Evolutionary conservation across 1,140 invertebrate species (phyloP).

Genomic region (Caenorhabditis briggsae): DNA sequence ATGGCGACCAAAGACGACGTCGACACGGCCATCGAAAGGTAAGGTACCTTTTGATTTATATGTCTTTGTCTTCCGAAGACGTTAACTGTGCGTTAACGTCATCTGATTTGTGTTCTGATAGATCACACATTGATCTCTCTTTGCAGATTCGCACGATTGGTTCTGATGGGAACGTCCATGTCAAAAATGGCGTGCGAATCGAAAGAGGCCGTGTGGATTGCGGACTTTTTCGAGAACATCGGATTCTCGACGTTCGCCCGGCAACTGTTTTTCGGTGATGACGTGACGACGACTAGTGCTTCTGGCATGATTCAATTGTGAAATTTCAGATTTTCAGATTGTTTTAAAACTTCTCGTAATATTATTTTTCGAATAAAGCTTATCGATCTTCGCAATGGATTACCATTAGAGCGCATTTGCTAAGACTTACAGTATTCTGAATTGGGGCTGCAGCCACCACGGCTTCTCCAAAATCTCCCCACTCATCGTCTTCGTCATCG

Average conservation of each 20-base stretch:
- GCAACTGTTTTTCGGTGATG: conserved; percentile 72
- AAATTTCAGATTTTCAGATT: too few relatives aligned
- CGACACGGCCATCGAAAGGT: conserved; percentile 73
- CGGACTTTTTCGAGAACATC: conserved; percentile 77
- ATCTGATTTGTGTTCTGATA: neutral
- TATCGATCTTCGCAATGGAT: too few relatives aligned
- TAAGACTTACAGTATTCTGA: conserved; percentile 6
- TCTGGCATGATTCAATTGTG: too few relatives aligned
- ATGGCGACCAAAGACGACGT: conserved; percentile 72
- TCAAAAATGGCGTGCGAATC: conserved; percentile 77
- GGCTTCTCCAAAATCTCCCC: conserved; percentile 42
- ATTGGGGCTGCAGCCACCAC: neutral
- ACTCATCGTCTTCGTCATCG: conserved; percentile 15
- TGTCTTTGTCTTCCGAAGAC: neutral
- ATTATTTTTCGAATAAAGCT: too few relatives aligned
- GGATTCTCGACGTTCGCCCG: conserved; percentile 73
- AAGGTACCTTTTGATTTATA: conserved; percentile 48
- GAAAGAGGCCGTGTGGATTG: conserved; percentile 76
- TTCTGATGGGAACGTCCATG: conserved; percentile 76
- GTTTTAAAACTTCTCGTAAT: too few relatives aligned
- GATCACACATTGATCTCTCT: neutral
- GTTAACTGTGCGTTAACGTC: too few relatives aligned
- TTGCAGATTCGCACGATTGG: conserved; percentile 65
- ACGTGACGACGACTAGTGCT: conserved; percentile 52
- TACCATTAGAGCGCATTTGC: neutral